These are phyloP conservation scores for Caerostris extrusa DNA, from an alignment of 1,140 invertebrate genomes.

Conservation along the genomic window DNA sequence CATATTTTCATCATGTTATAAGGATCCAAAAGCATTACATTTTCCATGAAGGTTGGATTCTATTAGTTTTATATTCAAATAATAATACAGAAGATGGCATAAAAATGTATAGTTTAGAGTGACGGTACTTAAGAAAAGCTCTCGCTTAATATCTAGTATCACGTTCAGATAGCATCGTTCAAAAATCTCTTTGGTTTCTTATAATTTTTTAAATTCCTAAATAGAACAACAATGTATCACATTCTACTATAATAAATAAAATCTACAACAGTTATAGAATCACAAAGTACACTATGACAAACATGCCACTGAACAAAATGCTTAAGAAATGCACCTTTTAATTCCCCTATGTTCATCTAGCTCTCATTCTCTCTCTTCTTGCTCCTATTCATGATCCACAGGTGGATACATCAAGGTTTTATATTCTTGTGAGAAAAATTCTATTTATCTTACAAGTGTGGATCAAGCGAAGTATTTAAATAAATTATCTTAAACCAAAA, in stretches of 20 bases:
- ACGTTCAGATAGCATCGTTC: conserved; percentile 50
- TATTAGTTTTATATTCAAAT: conserved; percentile 11
- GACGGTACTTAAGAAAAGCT: conserved; percentile 51
- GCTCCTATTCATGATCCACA: neutral
- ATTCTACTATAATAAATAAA: conserved; percentile 54
- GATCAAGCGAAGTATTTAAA: too few relatives aligned
- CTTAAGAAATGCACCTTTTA: conserved; percentile 20
- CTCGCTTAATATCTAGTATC: conserved; percentile 44
- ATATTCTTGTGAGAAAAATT: too few relatives aligned
- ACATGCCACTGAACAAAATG: conserved; percentile 44
- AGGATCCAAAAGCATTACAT: neutral
- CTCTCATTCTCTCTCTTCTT: neutral
- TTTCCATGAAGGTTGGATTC: neutral
- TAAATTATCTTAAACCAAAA: too few relatives aligned
- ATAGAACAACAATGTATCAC: conserved; percentile 59
- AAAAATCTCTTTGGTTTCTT: neutral
- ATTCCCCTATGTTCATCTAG: neutral
- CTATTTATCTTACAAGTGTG: too few relatives aligned
- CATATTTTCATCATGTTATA: neutral
- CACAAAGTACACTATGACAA: conserved; percentile 61
- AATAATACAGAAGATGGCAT: conserved; percentile 31
- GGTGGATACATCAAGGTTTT: neutral
- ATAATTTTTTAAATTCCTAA: conserved; percentile 20
- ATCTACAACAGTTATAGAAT: conserved; percentile 63
- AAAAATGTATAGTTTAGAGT: neutral